phyloP scores from a whole-genome alignment of 92 coral and sea anemone genomes.

The Pocillopora meandrina region DNA sequence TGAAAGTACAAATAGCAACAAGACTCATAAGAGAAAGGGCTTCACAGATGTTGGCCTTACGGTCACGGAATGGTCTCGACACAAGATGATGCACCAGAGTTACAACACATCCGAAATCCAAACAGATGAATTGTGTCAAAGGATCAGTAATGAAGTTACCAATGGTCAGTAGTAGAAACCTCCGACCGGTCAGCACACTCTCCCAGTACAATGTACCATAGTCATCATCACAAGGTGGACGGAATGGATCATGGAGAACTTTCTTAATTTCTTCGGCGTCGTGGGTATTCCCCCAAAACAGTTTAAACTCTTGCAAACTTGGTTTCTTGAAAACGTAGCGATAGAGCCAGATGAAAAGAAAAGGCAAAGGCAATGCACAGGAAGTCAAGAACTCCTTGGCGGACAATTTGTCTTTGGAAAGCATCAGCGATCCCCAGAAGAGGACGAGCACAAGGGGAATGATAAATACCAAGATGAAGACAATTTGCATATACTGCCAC shows the following conservation, averaged over 20 bases:
- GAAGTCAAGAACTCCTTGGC: conserved; percentile 40
- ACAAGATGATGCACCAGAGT: conserved; percentile 35
- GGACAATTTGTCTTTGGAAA: conserved; percentile 34
- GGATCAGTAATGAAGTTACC: conserved; percentile 38
- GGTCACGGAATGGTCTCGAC: conserved; percentile 33
- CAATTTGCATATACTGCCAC: conserved; percentile 51
- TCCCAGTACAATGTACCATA: conserved; percentile 53
- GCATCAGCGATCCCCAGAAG: conserved; percentile 46
- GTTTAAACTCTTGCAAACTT: too few relatives aligned
- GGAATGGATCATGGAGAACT: conserved; percentile 53
- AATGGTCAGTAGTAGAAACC: conserved; percentile 38
- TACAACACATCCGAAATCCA: conserved; percentile 22
- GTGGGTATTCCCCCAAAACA: neutral
- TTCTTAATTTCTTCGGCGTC: conserved; percentile 15
- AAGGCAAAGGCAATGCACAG: conserved; percentile 33
- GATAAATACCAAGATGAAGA: conserved; percentile 23
- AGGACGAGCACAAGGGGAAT: conserved; percentile 46
- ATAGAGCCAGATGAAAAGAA: conserved; percentile 21
- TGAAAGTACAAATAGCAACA: conserved; percentile 25
- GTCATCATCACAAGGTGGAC: neutral
- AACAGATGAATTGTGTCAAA: conserved; percentile 18
- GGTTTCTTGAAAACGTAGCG: neutral
- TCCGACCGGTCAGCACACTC: conserved; percentile 49
- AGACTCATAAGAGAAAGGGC: conserved; percentile 37
- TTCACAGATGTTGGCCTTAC: conserved; percentile 42